Percentiles rank a stretch among this genome's conserved stretches.
Evolutionary conservation across 2,113 vertebrate species (phyloP).

Genomic region (Caretta caretta): DNA sequence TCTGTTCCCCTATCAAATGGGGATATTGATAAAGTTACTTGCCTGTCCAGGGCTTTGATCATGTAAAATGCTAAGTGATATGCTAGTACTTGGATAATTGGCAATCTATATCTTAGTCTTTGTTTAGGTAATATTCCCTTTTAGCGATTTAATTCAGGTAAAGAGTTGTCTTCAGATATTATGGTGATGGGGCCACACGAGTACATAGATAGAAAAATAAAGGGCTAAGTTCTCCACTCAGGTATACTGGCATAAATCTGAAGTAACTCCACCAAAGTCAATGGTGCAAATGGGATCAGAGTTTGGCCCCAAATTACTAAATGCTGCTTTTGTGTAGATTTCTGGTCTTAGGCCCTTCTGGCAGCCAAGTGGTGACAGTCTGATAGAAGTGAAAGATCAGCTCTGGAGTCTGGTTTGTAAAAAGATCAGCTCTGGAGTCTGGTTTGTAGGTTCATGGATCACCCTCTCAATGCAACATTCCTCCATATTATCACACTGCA

Average conservation of each 20-base stretch:
- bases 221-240: background rate
- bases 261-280: background rate
- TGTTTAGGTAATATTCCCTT: background rate
- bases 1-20: background rate
- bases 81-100: background rate
- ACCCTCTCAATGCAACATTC: background rate
- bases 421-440: background rate
- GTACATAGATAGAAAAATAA: background rate
- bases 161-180: background rate
- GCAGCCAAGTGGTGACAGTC: background rate
- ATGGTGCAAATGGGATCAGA: background rate
- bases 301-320: background rate
- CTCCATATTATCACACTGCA: background rate
- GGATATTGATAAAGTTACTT: background rate
- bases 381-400: background rate
- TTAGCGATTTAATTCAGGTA: background rate
- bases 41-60: background rate
- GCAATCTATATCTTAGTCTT: background rate
- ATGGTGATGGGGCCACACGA: background rate
- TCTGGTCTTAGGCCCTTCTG: background rate
- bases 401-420: background rate
- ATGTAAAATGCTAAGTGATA: background rate
- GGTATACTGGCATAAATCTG: accelerated
- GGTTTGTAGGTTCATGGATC: background rate
- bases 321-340: background rate